Conservation (phyloP, 2,113 vertebrate species). For the Tamias sibiricus region DNA sequence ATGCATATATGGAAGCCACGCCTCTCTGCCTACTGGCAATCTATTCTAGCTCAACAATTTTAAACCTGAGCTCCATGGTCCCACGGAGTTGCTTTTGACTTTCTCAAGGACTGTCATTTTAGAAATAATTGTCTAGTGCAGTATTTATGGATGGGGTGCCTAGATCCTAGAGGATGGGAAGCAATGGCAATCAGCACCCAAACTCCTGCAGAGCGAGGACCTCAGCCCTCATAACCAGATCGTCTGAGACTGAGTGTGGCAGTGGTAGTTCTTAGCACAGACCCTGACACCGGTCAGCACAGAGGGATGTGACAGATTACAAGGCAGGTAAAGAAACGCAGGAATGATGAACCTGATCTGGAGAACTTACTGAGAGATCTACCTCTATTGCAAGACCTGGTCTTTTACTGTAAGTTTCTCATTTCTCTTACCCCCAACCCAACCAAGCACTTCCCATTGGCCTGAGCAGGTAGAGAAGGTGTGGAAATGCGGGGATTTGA, state of each 20-base stretch:
- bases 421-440: background rate
- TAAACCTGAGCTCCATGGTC: rapidly evolving
- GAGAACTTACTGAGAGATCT: background rate
- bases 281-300: background rate
- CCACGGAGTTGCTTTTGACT: background rate
- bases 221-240: background rate
- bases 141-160: background rate
- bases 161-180: background rate
- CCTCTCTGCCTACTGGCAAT: background rate
- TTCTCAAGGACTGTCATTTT: background rate
- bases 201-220: background rate
- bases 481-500: rapidly evolving
- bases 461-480: background rate
- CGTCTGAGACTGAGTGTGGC: background rate
- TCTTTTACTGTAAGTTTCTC: background rate
- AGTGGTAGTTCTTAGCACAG: too few species aligned
- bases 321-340: background rate
- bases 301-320: rapidly evolving
- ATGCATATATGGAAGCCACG: background rate
- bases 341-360: background rate
- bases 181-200: background rate
- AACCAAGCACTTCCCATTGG: too few species aligned
- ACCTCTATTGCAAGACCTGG: rapidly evolving
- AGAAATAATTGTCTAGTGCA: background rate
- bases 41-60: background rate